Evolutionary conservation across 2,888 invertebrate genomes (phyloP).

Genomic region (Steinernema hermaphroditum): DNA sequence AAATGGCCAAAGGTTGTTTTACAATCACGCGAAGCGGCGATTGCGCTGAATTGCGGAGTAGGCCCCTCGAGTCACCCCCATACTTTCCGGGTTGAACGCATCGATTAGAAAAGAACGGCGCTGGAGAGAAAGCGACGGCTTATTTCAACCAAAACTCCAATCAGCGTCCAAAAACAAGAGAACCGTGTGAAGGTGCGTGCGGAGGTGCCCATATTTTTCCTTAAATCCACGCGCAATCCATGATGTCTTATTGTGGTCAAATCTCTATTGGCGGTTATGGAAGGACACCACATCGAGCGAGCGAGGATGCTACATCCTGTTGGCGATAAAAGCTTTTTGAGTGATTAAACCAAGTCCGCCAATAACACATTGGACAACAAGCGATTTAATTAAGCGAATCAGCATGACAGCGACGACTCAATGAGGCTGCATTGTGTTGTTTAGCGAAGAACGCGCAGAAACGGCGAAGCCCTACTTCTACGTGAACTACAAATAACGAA

Average conservation of each 20-base stretch:
- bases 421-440: neutral
- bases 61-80: neutral
- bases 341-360: conserved; percentile 4
- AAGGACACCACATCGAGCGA: neutral
- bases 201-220: no score
- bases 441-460: no score
- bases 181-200: no score
- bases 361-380: conserved; percentile 1
- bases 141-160: no score
- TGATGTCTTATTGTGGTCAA: no score
- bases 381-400: conserved; percentile 19
- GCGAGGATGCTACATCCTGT: neutral
- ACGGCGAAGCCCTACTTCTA: no score
- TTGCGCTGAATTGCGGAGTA: neutral
- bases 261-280: neutral
- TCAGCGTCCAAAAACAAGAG: no score
- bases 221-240: no score
- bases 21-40: neutral
- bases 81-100: neutral
- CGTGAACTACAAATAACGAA: neutral
- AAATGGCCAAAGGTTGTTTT: neutral
- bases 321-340: conserved; percentile 18
- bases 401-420: neutral
- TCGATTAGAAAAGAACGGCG: conserved; percentile 5
- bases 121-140: neutral